phyloP scores from a whole-genome alignment of 2,888 invertebrate species.

The Lepidonotus clava region DNA sequence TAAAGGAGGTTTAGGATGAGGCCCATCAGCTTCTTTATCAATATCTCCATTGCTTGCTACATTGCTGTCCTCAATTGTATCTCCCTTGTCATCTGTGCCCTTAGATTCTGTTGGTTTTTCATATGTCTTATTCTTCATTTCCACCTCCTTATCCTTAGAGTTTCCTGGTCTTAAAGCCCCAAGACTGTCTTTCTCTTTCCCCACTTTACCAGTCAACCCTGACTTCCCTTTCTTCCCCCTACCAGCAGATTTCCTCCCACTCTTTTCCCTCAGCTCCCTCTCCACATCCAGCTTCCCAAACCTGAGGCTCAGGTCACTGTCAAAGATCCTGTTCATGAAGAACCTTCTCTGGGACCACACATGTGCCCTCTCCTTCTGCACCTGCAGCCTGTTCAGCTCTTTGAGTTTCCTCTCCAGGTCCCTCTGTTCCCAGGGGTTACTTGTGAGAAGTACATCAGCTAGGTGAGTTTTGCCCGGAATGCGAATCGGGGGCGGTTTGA shows the following conservation, averaged over 20 bases:
- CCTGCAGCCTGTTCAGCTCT: constrained; percentile 48
- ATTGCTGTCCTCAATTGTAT: too few relatives aligned
- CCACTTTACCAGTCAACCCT: too few relatives aligned
- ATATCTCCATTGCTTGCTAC: too few relatives aligned
- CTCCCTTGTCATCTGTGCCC: too few relatives aligned
- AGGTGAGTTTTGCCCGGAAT: constrained; percentile 60
- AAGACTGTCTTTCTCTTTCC: not conserved
- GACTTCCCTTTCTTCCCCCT: too few relatives aligned
- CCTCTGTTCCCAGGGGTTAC: constrained; percentile 60
- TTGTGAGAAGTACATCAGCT: constrained; percentile 56
- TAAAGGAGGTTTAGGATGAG: too few relatives aligned
- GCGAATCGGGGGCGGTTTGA: constrained; percentile 46
- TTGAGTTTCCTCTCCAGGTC: constrained; percentile 57
- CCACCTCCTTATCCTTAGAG: not conserved
- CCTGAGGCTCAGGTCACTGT: constrained; percentile 55
- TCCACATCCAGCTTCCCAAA: constrained; percentile 53
- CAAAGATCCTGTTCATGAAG: constrained; percentile 60
- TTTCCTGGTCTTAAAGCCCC: not conserved
- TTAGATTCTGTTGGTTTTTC: not conserved
- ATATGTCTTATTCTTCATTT: not conserved
- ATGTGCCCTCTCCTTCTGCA: constrained; percentile 48
- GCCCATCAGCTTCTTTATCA: too few relatives aligned
- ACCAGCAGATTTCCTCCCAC: not conserved
- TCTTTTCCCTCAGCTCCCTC: not conserved
- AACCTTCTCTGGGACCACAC: constrained; percentile 61